Conservation (phyloP, 2,113 vertebrate genomes). For the Mungos mungo region DNA sequence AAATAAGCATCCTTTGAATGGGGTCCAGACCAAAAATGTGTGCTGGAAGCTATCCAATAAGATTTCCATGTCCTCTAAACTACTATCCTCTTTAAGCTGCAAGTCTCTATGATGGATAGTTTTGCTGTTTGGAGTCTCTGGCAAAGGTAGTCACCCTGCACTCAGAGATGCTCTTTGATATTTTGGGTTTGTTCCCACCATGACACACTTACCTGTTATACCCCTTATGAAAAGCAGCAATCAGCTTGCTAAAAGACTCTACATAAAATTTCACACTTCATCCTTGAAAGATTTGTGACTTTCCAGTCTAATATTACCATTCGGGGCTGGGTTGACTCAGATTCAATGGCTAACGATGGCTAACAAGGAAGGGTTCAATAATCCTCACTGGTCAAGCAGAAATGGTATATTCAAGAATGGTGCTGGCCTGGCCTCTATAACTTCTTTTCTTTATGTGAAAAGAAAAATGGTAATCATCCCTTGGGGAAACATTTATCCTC, state of each 20-base stretch:
- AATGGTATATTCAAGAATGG: background rate
- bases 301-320: background rate
- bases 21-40: background rate
- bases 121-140: background rate
- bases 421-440: background rate
- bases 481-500: background rate
- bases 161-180: background rate
- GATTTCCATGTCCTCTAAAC: background rate
- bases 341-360: background rate
- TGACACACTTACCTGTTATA: background rate
- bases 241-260: background rate
- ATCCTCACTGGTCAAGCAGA: background rate
- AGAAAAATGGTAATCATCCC: background rate
- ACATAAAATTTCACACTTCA: background rate
- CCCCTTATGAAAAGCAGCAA: background rate
- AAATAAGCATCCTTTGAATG: background rate
- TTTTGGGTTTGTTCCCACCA: background rate
- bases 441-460: background rate
- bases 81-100: background rate
- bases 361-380: background rate
- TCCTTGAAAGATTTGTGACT: background rate
- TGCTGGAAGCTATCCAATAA: background rate
- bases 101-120: background rate
- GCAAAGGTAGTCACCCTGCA: background rate
- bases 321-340: background rate